These are phyloP conservation scores for Miniopterus natalensis DNA, from an alignment of 2,113 vertebrate species.

Conservation along the genomic window DNA sequence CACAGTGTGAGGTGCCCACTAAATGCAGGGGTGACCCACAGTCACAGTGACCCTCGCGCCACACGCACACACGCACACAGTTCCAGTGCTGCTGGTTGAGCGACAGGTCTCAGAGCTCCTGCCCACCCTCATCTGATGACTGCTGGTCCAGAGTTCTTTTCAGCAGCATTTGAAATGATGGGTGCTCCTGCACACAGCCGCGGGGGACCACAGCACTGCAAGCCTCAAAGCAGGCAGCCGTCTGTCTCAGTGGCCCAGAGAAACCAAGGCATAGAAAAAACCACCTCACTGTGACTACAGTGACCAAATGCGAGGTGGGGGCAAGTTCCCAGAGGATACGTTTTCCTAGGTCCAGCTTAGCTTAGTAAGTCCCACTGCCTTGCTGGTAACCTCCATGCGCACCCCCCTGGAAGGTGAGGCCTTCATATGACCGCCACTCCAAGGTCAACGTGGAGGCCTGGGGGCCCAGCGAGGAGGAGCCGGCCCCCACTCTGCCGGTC, in stretches of 20 bases:
- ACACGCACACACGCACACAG: neutral
- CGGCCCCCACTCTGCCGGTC: neutral
- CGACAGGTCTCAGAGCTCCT: neutral
- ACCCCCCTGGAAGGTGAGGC: neutral
- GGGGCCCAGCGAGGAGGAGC: neutral
- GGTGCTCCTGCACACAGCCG: neutral
- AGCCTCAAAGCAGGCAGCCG: neutral
- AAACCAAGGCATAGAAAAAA: constrained; percentile 55
- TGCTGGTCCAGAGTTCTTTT: neutral
- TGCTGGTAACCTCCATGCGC: neutral
- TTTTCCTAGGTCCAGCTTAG: neutral
- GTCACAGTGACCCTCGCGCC: neutral
- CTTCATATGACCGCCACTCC: neutral
- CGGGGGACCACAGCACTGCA: neutral
- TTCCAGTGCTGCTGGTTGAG: neutral
- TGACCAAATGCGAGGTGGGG: neutral
- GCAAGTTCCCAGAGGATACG: neutral
- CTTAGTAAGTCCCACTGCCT: neutral
- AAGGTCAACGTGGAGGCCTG: neutral
- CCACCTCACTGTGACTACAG: neutral
- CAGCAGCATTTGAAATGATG: neutral
- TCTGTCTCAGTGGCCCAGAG: neutral
- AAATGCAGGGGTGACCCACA: neutral
- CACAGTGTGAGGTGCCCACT: neutral
- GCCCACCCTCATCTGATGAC: neutral